These are phyloP conservation scores for Mugil cephalus DNA, from an alignment of 2,113 vertebrate genomes.

Conservation along the genomic window DNA sequence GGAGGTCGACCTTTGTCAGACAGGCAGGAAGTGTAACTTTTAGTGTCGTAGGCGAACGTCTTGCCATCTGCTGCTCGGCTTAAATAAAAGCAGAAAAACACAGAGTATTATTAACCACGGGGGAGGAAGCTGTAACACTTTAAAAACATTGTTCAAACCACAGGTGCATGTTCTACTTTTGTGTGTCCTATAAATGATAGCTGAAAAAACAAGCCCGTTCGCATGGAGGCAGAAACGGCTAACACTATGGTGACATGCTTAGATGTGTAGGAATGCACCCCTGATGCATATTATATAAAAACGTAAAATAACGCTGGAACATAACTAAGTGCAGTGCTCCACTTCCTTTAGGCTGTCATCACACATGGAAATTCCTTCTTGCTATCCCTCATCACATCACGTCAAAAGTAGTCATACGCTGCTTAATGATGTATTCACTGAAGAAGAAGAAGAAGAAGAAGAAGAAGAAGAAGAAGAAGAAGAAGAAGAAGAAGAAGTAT, in stretches of 20 bases:
- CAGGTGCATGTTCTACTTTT: conserved; percentile 5
- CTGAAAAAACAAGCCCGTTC: neutral
- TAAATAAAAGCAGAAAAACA: conserved; percentile 6
- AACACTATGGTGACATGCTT: neutral
- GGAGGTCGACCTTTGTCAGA: conserved; percentile 39
- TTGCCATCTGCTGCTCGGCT: conserved; percentile 21
- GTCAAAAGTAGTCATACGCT: too few species aligned
- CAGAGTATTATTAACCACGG: neutral
- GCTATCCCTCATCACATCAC: too few species aligned
- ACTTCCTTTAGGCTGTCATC: too few species aligned
- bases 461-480: too few species aligned
- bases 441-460: neutral
- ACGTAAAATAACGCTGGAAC: too few species aligned
- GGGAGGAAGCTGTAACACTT: conserved; percentile 2
- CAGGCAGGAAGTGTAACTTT: conserved; percentile 15
- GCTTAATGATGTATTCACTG: neutral
- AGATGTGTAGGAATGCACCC: too few species aligned
- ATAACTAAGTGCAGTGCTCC: too few species aligned
- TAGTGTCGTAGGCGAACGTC: conserved; percentile 14
- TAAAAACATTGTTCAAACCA: neutral
- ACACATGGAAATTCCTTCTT: too few species aligned
- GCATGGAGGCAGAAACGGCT: neutral
- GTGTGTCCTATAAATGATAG: conserved; percentile 4
- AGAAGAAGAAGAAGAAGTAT: neutral
- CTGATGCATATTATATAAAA: too few species aligned